Conservation (phyloP, 2,888 invertebrate species). For the Horisme vitalbata region DNA sequence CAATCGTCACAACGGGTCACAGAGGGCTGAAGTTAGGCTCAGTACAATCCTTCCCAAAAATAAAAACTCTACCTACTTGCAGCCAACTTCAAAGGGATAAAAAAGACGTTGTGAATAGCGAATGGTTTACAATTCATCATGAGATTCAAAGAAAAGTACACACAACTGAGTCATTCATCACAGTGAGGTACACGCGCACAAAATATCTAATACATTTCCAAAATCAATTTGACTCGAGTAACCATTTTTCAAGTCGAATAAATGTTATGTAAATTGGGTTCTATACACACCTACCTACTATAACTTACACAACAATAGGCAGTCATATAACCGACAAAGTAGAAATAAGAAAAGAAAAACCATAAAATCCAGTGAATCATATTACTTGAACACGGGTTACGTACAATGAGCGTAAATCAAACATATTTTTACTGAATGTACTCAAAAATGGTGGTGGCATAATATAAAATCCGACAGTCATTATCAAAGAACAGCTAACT, state of each 20-base stretch:
- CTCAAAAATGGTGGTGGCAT: too few relatives aligned
- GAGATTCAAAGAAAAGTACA: too few relatives aligned
- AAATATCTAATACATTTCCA: constrained; percentile 17
- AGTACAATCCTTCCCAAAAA: too few relatives aligned
- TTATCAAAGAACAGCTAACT: too few relatives aligned
- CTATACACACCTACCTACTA: constrained; percentile 29
- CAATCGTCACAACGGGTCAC: too few relatives aligned
- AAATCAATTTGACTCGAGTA: constrained; percentile 28
- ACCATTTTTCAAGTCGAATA: constrained; percentile 29
- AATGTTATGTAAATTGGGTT: constrained; percentile 33
- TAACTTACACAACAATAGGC: constrained; percentile 34
- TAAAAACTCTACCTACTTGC: too few relatives aligned
- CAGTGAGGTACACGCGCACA: background rate
- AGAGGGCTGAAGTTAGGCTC: too few relatives aligned
- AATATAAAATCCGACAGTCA: too few relatives aligned
- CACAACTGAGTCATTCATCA: background rate
- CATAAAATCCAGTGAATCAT: constrained; percentile 37
- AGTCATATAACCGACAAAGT: constrained; percentile 32
- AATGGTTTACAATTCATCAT: too few relatives aligned
- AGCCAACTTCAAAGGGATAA: too few relatives aligned
- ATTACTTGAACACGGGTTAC: constrained; percentile 28
- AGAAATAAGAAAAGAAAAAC: constrained; percentile 30
- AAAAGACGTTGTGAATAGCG: too few relatives aligned
- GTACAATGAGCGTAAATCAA: constrained; percentile 27
- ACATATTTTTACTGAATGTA: constrained; percentile 2